Conservation (phyloP, 30 jellyfish, hydroid and myxozoan species). For the Hydractinia echinata region DNA sequence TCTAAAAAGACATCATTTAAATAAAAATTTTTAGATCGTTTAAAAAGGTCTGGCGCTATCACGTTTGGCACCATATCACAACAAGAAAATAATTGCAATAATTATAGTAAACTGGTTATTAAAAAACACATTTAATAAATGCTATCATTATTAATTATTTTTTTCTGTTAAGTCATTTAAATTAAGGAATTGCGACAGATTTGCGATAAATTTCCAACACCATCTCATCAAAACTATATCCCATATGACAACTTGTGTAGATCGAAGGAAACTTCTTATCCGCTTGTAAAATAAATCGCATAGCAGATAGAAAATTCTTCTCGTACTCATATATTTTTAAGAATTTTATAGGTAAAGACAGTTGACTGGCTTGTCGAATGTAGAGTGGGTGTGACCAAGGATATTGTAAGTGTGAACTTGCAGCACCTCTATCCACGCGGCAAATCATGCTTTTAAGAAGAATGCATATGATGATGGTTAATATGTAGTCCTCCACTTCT, state of each 20-base stretch:
- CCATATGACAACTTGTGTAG: background rate
- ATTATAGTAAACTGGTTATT: no score
- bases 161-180: no score
- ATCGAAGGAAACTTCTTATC: background rate
- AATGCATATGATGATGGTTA: background rate
- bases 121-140: no score
- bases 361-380: background rate
- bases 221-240: constrained; percentile 11
- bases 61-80: no score
- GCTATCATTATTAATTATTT: no score
- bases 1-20: no score
- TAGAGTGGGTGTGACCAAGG: constrained; percentile 12
- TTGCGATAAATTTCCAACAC: constrained; percentile 6
- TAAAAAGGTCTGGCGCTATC: no score
- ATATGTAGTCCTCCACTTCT: no score
- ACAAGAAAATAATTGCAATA: no score
- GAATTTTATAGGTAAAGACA: background rate
- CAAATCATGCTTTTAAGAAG: background rate
- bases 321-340: no score
- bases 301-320: background rate
- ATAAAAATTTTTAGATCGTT: no score
- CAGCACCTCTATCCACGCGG: background rate
- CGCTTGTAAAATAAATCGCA: background rate
- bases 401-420: background rate
- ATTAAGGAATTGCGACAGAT: no score